Evolutionary conservation across 2,113 vertebrate genomes (phyloP).

Genomic region (Ciconia maguari): DNA sequence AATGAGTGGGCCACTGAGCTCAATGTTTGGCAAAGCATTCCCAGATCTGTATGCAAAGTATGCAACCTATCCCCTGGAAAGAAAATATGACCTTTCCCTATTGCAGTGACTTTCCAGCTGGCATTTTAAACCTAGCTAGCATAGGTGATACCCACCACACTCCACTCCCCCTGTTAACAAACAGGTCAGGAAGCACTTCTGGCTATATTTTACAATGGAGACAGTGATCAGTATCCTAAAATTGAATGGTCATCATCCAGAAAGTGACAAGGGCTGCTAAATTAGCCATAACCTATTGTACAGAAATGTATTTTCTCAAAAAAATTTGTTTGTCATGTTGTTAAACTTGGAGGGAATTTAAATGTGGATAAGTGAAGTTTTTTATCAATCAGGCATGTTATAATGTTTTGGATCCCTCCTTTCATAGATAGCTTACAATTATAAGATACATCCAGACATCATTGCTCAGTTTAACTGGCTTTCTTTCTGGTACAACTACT

Average conservation of each 20-base stretch:
- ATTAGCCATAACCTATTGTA: background rate
- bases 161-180: background rate
- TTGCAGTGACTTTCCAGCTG: background rate
- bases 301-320: background rate
- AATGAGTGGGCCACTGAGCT: background rate
- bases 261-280: background rate
- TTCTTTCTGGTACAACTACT: background rate
- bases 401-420: background rate
- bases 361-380: background rate
- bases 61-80: background rate
- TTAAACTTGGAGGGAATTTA: background rate
- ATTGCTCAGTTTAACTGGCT: background rate
- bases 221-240: background rate
- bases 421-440: background rate
- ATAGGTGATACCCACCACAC: rapidly evolving
- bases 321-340: background rate
- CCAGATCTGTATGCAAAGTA: background rate
- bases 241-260: background rate
- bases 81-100: background rate
- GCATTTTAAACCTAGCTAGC: background rate
- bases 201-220: background rate
- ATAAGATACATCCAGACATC: background rate
- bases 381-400: background rate
- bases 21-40: background rate
- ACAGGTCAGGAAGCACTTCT: background rate